These are phyloP conservation scores for Telmatherina bonti DNA, from an alignment of 2,797 vertebrate species.

Conservation along the genomic window DNA sequence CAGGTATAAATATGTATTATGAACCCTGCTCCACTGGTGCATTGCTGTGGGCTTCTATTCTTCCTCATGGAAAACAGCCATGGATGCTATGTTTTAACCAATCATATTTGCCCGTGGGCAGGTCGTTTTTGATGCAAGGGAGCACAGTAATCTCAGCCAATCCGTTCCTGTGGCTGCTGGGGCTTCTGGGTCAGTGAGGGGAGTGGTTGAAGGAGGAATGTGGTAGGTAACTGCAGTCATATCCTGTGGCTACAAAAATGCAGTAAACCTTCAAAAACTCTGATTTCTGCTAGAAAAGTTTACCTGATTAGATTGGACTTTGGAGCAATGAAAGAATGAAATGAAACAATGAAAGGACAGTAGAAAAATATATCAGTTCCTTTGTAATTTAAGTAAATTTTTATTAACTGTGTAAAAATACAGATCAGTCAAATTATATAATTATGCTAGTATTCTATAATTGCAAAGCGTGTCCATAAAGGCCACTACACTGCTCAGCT, in stretches of 20 bases:
- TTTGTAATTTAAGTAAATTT: no score
- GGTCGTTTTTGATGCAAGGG: slow-evolving; percentile 76
- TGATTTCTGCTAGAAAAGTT: slow-evolving; percentile 73
- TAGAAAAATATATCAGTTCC: no score
- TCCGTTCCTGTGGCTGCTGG: slow-evolving; percentile 82
- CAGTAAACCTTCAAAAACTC: slow-evolving; percentile 70
- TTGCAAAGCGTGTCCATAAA: not conserved
- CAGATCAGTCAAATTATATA: not conserved
- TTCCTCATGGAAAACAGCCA: slow-evolving; percentile 77
- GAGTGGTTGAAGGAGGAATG: slow-evolving; percentile 68
- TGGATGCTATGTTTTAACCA: slow-evolving; percentile 83
- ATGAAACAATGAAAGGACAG: not conserved
- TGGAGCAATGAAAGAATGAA: not conserved
- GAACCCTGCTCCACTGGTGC: slow-evolving; percentile 58
- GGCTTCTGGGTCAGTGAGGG: slow-evolving; percentile 62
- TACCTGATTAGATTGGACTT: slow-evolving; percentile 31
- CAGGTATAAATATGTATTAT: slow-evolving; percentile 83
- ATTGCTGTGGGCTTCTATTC: slow-evolving; percentile 68
- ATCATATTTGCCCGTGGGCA: slow-evolving; percentile 89
- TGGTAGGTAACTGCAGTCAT: slow-evolving; percentile 68
- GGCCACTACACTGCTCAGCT: not conserved
- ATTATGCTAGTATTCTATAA: not conserved
- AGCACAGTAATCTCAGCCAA: slow-evolving; percentile 86
- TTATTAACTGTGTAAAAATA: not conserved
- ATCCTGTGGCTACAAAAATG: slow-evolving; percentile 81